A percentile compares a stretch with the other conserved stretches of the same genome.
Evolutionary conservation across 2,888 invertebrate species (phyloP).

Genomic region (Teleiodes luculella): DNA sequence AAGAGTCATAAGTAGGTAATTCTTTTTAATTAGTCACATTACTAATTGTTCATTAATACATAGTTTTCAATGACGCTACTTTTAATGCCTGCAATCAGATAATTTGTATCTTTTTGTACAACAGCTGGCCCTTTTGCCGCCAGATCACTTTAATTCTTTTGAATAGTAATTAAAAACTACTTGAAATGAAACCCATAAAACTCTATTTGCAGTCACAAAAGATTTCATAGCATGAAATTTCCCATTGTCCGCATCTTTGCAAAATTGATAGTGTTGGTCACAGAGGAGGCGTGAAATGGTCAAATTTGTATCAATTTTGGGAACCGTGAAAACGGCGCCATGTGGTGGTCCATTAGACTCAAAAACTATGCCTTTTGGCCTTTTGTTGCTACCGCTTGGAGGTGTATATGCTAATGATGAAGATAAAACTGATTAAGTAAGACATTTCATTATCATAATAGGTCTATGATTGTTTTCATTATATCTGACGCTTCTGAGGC

Average conservation of each 20-base stretch:
- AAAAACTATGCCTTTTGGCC: slow-evolving; percentile 15
- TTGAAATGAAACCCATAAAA: slow-evolving; percentile 7
- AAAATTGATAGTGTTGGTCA: slow-evolving; percentile 1
- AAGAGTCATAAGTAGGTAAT: too few relatives aligned
- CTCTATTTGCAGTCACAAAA: neutral
- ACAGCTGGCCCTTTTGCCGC: neutral
- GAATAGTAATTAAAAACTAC: slow-evolving; percentile 5
- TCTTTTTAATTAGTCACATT: too few relatives aligned
- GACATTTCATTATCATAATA: neutral
- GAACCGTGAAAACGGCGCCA: slow-evolving; percentile 60
- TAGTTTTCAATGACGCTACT: too few relatives aligned
- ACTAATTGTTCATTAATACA: too few relatives aligned
- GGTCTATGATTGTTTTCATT: neutral
- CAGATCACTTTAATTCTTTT: slow-evolving; percentile 9
- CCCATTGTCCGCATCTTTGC: neutral
- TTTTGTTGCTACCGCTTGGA: neutral
- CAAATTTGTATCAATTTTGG: slow-evolving; percentile 49
- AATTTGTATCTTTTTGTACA: too few relatives aligned
- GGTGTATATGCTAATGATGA: slow-evolving; percentile 26
- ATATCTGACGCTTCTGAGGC: neutral
- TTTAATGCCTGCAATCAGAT: too few relatives aligned
- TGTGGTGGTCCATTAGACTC: slow-evolving; percentile 40
- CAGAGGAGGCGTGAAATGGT: slow-evolving; percentile 52
- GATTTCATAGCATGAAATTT: neutral
- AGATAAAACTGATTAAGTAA: slow-evolving; percentile 25